Evolutionary conservation across 2,888 invertebrate genomes (phyloP).

Genomic region (Diarsia rubi): DNA sequence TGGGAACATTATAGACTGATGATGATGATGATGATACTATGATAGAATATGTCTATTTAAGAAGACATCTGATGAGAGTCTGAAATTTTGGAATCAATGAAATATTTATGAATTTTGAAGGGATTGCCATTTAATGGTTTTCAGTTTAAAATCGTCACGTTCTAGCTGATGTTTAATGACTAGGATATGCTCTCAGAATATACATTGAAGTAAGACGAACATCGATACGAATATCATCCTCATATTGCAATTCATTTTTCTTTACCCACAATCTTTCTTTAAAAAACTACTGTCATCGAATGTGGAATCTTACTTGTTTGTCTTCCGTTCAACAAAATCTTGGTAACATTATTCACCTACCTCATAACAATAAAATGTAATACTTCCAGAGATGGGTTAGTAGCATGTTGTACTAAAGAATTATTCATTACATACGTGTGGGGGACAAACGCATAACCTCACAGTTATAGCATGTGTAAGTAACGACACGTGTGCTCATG

Average conservation of each 20-base stretch:
- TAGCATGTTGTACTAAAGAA: conserved; percentile 52
- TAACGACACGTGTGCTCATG: conserved; percentile 51
- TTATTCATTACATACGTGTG: conserved; percentile 57
- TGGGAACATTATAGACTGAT: no score
- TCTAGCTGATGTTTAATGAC: neutral
- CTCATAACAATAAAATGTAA: conserved; percentile 58
- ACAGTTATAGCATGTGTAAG: conserved; percentile 47
- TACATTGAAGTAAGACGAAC: no score
- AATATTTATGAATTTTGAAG: neutral
- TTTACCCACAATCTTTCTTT: neutral
- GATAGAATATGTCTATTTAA: no score
- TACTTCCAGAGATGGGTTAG: conserved; percentile 30
- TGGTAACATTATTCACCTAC: conserved; percentile 31
- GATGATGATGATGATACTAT: no score
- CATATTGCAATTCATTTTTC: neutral
- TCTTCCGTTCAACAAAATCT: neutral
- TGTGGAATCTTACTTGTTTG: neutral
- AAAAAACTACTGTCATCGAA: neutral
- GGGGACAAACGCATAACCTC: conserved; percentile 34
- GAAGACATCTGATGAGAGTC: no score
- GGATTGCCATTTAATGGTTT: neutral
- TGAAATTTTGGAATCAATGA: no score
- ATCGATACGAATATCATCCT: neutral
- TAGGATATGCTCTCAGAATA: neutral
- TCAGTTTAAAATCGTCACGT: neutral